These are phyloP conservation scores for Enteromius unitaeniatus DNA, from an alignment of 2,797 vertebrate genomes.

Conservation along the genomic window DNA sequence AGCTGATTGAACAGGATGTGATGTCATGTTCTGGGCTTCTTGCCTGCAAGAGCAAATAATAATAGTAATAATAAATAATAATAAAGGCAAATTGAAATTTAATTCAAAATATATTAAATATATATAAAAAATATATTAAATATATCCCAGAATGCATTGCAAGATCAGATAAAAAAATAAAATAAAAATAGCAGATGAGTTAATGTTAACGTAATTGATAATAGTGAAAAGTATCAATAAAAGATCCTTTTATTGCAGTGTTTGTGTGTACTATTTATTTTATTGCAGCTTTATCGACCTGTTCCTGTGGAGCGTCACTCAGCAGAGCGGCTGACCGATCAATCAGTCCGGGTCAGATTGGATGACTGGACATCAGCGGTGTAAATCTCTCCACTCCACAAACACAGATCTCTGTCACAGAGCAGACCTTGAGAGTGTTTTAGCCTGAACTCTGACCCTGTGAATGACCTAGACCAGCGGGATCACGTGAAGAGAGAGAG, in stretches of 20 bases:
- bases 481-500: not conserved
- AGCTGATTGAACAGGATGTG: too few relatives aligned
- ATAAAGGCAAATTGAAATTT: not conserved
- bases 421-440: not conserved
- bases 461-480: not conserved
- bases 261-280: not conserved
- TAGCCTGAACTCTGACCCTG: not conserved
- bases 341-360: not conserved
- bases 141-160: not conserved
- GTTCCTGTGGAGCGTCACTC: not conserved
- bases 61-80: too few relatives aligned
- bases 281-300: not conserved
- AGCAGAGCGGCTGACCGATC: not conserved
- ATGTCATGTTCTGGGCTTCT: not conserved
- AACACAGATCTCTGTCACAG: not conserved
- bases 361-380: not conserved
- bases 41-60: too few relatives aligned
- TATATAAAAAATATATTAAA: too few relatives aligned
- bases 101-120: too few relatives aligned
- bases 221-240: not conserved
- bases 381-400: not conserved
- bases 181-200: not conserved
- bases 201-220: not conserved
- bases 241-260: not conserved
- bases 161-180: not conserved